Percentiles rank a stretch among this genome's conserved stretches.
Conservation (phyloP, 2,888 invertebrate genomes). For the Idaea dimidiata region DNA sequence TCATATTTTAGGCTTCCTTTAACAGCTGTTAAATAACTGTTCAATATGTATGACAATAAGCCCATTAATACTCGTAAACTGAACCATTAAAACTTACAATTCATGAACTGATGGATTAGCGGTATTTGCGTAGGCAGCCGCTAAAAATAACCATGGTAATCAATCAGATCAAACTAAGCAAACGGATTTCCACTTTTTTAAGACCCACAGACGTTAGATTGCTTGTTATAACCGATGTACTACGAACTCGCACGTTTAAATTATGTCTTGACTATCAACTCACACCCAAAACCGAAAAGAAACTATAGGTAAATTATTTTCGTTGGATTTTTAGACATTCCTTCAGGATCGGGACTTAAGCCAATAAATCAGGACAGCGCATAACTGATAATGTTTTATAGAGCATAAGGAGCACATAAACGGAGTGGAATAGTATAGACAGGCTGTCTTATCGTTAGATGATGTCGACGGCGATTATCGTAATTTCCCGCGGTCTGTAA, state of each 20-base stretch:
- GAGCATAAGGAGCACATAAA: background rate
- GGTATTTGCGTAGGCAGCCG: background rate
- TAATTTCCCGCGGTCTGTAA: background rate
- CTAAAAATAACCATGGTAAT: conserved; percentile 6
- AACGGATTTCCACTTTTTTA: background rate
- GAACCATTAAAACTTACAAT: background rate
- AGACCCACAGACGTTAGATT: background rate
- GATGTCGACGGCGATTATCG: background rate
- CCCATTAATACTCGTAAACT: background rate
- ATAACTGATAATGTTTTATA: background rate
- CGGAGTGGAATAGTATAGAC: background rate
- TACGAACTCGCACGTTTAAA: no score
- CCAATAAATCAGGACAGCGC: no score
- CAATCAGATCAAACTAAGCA: conserved; percentile 3
- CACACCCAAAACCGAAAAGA: no score
- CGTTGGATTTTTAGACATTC: no score
- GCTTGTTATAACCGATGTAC: no score
- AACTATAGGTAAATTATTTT: no score
- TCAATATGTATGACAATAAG: background rate
- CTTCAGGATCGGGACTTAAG: no score
- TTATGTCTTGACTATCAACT: no score
- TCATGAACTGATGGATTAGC: background rate
- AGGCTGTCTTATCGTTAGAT: no score
- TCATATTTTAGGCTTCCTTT: no score
- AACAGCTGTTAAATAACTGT: no score